Conservation (phyloP, 1,140 invertebrate genomes). For the Lepidotrigona ventralis region DNA sequence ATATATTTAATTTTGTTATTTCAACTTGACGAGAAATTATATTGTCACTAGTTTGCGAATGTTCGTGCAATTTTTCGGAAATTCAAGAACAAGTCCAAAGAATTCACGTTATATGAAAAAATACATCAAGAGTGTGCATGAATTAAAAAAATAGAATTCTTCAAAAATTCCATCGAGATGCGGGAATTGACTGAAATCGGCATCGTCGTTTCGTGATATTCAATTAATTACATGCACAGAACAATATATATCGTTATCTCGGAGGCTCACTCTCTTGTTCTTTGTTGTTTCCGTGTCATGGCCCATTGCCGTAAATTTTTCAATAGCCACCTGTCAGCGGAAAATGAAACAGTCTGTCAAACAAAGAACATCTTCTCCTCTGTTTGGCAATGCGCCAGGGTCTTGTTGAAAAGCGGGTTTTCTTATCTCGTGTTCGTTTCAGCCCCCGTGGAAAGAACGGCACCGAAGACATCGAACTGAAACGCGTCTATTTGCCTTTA, state of each 20-base stretch:
- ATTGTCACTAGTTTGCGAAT: no score
- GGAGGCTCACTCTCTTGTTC: not conserved
- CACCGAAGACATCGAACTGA: not conserved
- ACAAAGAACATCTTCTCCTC: constrained; percentile 23
- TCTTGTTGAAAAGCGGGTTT: not conserved
- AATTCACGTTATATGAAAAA: no score
- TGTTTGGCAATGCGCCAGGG: constrained; percentile 21
- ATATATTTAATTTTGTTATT: no score
- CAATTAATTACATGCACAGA: constrained; percentile 10
- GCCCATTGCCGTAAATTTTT: constrained; percentile 26
- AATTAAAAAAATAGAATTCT: not conserved
- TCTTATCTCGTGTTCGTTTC: not conserved
- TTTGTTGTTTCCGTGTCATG: constrained; percentile 25
- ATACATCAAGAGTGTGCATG: no score
- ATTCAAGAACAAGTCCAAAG: no score
- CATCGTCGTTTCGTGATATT: not conserved
- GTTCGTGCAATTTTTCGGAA: no score
- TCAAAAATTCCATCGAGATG: no score
- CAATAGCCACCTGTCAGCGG: constrained; percentile 46
- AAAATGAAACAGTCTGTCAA: constrained; percentile 33
- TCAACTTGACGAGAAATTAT: no score
- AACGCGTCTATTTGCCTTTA: not conserved
- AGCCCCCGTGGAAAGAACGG: not conserved
- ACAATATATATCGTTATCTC: constrained; percentile 4
- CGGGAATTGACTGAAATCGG: not conserved